Evolutionary conservation across 2,113 vertebrate genomes (phyloP), one percentile per base, ranked within the genome.

Genomic region (Carassius gibelio): DNA sequence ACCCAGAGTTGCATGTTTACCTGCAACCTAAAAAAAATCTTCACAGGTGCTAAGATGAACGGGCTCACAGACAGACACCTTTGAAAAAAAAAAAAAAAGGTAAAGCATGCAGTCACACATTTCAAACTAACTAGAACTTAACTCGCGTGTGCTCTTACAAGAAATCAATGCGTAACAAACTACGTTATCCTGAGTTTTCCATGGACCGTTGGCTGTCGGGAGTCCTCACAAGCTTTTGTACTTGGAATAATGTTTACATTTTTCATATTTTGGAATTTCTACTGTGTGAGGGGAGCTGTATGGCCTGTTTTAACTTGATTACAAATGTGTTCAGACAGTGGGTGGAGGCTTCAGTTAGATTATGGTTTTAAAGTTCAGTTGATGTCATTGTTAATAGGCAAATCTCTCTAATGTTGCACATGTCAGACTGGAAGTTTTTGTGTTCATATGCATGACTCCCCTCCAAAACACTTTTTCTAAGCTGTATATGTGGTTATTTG

Each of bases 241-340:
- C 81, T 52, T 75, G 77, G 57, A 48, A 42, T 26, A 71, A 86
- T 88, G 87, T 88, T 86, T 88, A 86, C 87, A 88, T 84, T 86
- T 77, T 79, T 75, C 81, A 77, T 86, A 77, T 26, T 62, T 42
- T 36, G 68, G 50, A 26, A 71, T 52, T 66, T 85, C 57, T 78
- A 83, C 71, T 78, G 61, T 82, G 61, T 7, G 66, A 36, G 81
- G 19, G 61, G 5, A 61, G 61, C 42, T 64, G 64, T 72, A 52
- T 80, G 64, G 48, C 66, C 72, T 52, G 19, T 61, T 55, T 50
- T 50, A 85, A 48, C 26, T 42, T 38, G 36, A 66, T 75, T 57
- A 36, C 52, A 59, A 48, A 76, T 79, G n/a, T 42, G 38, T 83
- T 34, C 76, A 15, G 78, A 66, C 59, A 30, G 45, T 64, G 34